Evolutionary conservation across 1,140 invertebrate species (phyloP), one percentile per base, ranked within the genome.

Genomic region (Chironomus tepperi): DNA sequence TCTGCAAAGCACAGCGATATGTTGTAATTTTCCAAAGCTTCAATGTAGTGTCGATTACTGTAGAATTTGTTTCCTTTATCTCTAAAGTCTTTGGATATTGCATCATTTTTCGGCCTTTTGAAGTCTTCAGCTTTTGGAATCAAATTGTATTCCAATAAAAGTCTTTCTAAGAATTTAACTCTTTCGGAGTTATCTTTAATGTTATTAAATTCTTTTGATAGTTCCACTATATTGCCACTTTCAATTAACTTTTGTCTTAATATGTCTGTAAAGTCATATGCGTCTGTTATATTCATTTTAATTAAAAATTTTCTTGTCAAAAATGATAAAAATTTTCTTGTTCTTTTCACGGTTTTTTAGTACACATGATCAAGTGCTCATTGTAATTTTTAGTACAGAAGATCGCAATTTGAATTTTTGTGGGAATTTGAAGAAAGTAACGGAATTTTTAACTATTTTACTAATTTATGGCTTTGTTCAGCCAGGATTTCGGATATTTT

Each of bases 1-100:
- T 74, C 43, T n/a, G 5, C 47, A 65, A 42, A 65, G 15, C 74
- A 74, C 47, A 74, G 9, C 24, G 47, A 64, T 15, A 42, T 21
- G 21, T 74, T 74, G 12, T 74, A 74, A 8, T 12, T 15, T 34
- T 65, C 74, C 5, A 74, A 24, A 0, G 74, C 74, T 6, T 65
- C 19, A 3, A 34, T 2, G 18, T n/a, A 74, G 1, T 65, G 10
- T 15, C 19, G 42, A 5, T 65, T 24, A 7, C 7, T 42, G 12
- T 57, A 74, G 9, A 18, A 19, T 12, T 65, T 6, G 65, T 74
- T 74, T 1, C 74, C 74, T 65, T 42, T 6, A 43, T 64, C n/a
- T 65, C 74, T 43, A 7, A 10, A 34, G 0, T 34, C 2, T 7
- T 24, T 16, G 7, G 74, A n/a, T 7, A 57, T 34, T 19, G 47